Percentiles rank a stretch among this genome's conserved stretches.
These are phyloP conservation scores for Halcyon malimbica DNA, from an alignment of 2,113 vertebrate genomes.

Conservation along the genomic window DNA sequence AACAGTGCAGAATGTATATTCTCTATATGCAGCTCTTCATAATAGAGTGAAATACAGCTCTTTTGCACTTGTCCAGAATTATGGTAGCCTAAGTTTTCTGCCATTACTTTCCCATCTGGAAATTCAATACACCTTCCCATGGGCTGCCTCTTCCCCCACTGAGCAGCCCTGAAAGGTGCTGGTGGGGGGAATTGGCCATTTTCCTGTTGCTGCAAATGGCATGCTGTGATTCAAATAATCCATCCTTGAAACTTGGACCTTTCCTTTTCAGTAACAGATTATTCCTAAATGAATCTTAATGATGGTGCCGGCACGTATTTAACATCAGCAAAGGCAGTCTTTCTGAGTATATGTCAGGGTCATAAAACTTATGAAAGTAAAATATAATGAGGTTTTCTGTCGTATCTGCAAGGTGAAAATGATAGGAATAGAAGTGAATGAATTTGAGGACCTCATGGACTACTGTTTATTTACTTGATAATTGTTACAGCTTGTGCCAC, in stretches of 20 bases:
- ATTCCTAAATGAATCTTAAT: slow-evolving; percentile 39
- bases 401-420: slow-evolving; percentile 31
- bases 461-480: background rate
- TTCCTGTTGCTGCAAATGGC: slow-evolving; percentile 1
- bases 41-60: background rate
- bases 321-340: slow-evolving; percentile 9
- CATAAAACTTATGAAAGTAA: slow-evolving; percentile 13
- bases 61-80: slow-evolving; percentile 21
- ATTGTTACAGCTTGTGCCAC: background rate
- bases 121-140: slow-evolving; percentile 39
- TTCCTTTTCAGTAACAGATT: slow-evolving; percentile 41
- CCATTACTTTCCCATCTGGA: slow-evolving; percentile 59
- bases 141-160: slow-evolving; percentile 24
- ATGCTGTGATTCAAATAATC: slow-evolving; percentile 47
- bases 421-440: background rate
- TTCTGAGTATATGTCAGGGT: background rate
- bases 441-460: background rate
- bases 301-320: slow-evolving; percentile 30
- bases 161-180: slow-evolving; percentile 38
- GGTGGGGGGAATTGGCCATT: background rate
- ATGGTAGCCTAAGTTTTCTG: slow-evolving; percentile 16
- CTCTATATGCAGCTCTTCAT: background rate
- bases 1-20: background rate
- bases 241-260: slow-evolving; percentile 17
- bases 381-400: slow-evolving; percentile 19